Base-by-base conservation (phyloP, 1,140 invertebrate genomes). In the Chlorops oryzae region DNA sequence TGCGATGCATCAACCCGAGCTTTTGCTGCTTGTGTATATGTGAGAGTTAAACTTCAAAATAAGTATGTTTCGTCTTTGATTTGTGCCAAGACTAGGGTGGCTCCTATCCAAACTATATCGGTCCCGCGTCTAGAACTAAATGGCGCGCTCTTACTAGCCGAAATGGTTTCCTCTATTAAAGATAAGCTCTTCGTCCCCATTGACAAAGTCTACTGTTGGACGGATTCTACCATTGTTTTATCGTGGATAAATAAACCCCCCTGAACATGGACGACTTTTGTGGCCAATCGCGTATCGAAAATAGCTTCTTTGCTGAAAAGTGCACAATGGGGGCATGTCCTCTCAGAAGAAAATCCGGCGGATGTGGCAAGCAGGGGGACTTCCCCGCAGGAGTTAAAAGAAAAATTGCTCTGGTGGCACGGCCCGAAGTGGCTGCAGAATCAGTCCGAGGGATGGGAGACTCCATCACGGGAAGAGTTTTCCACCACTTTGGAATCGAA, bases 301-400 rank as follows among this genome's bases (percentile, higher is more conserved):
- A 74, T 75, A 17, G 56, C 61, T 37, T 46, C 47, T 21, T 44
- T 55, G 10, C 50, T 61, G 10, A 37, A 50, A 10, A 25, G 34
- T 3, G 37, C 45, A 7, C 42, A 70, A 20, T 79, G 75, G 77
- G n/a, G 37, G n/a, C 70, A 78, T 54, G 63, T 77, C 1, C 32
- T 49, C 6, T 61, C 68, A 1, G 41, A 47, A 20, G 47, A 72
- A n/a, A n/a, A n/a, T n/a, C n/a, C n/a, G n/a, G n/a, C n/a, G n/a
- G n/a, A n/a, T n/a, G n/a, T n/a, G n/a, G n/a, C n/a, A n/a, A n/a
- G n/a, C n/a, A n/a, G n/a, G n/a, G n/a, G n/a, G n/a, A n/a, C n/a
- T n/a, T n/a, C n/a, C n/a, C n/a, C n/a, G n/a, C n/a, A n/a, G n/a
- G n/a, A n/a, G n/a, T n/a, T n/a, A n/a, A n/a, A n/a, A n/a, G n/a